These are phyloP conservation scores for Parthenolecanium corni DNA, from an alignment of 2,888 invertebrate species.

Conservation along the genomic window DNA sequence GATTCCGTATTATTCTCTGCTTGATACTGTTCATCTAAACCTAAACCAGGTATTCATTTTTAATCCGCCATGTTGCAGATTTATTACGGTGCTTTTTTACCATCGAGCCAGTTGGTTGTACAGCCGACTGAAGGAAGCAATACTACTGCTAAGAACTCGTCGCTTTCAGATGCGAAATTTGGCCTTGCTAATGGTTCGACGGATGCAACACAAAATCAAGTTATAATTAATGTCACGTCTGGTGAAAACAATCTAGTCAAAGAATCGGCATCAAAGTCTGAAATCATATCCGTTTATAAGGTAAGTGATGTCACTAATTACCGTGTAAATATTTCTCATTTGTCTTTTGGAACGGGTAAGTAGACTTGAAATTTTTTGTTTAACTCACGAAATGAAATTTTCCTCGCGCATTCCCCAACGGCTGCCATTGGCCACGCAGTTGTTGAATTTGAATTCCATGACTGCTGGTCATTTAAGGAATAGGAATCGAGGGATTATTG, in stretches of 20 bases:
- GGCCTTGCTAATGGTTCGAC: not conserved
- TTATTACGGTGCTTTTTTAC: slow-evolving; percentile 7
- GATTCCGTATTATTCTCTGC: no score
- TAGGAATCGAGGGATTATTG: no score
- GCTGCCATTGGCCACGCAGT: no score
- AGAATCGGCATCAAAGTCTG: not conserved
- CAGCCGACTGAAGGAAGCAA: not conserved
- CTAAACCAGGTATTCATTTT: no score
- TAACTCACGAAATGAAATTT: no score
- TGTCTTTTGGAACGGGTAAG: no score
- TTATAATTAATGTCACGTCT: not conserved
- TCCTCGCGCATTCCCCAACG: no score
- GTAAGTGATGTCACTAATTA: not conserved
- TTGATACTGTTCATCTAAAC: no score
- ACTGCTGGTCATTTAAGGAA: no score
- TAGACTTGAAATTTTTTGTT: no score
- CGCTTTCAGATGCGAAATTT: not conserved
- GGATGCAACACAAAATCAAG: not conserved
- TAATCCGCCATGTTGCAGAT: slow-evolving; percentile 7
- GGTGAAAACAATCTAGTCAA: slow-evolving; percentile 9
- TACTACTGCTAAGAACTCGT: not conserved
- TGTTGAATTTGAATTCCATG: no score
- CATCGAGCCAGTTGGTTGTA: not conserved
- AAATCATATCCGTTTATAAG: slow-evolving; percentile 9
- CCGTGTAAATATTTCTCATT: not conserved